Percentiles rank a stretch among this genome's conserved stretches.
These are phyloP conservation scores for Chironomus riparius DNA, from an alignment of 2,888 invertebrate species.

Conservation along the genomic window DNA sequence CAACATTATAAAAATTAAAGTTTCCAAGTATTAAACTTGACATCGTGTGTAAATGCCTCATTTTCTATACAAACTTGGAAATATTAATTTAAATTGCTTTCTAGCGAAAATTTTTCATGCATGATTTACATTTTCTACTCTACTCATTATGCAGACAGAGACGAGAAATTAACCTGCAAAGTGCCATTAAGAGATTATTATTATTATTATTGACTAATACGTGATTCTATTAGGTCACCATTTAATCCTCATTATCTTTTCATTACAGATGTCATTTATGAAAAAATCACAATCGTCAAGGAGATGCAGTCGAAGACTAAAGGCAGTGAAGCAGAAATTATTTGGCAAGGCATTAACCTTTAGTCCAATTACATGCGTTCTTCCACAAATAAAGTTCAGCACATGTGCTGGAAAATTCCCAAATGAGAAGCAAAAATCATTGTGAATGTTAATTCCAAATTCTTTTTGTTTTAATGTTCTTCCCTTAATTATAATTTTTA, in stretches of 20 bases:
- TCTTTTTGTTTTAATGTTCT: no score
- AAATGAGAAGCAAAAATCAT: not conserved
- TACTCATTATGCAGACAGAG: not conserved
- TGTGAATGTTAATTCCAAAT: no score
- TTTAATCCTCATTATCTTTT: not conserved
- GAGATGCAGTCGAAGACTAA: not conserved
- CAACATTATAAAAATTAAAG: no score
- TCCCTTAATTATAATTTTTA: not conserved
- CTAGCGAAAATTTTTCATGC: no score
- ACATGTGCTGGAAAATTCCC: not conserved
- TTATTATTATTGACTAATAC: no score
- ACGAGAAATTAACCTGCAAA: not conserved
- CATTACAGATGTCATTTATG: conserved; percentile 9
- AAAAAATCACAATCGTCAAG: not conserved
- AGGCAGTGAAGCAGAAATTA: not conserved
- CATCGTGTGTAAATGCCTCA: no score
- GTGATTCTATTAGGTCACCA: no score
- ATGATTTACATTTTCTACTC: not conserved
- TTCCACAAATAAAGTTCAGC: not conserved
- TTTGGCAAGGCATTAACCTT: not conserved
- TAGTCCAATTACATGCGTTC: not conserved
- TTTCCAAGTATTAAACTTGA: no score
- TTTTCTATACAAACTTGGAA: no score
- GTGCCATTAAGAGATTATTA: not conserved
- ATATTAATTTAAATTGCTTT: no score